These are phyloP conservation scores for Orthonevra nobilis DNA, from an alignment of 2,888 invertebrate species.

Conservation along the genomic window DNA sequence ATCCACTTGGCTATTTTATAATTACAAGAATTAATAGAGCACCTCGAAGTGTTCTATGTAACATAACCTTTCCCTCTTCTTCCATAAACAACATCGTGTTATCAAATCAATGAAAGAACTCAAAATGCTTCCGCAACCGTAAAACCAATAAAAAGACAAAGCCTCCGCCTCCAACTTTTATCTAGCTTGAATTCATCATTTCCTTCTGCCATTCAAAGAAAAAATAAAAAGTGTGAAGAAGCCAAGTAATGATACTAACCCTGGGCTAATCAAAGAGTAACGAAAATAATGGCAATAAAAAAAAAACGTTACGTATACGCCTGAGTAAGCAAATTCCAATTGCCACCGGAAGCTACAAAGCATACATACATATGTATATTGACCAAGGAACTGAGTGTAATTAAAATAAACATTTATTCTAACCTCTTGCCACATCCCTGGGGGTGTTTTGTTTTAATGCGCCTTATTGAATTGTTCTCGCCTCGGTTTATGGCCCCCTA, in stretches of 20 bases:
- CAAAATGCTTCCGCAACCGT: too few relatives aligned
- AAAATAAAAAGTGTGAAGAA: conserved; percentile 12
- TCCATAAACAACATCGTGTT: too few relatives aligned
- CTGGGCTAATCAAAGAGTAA: not conserved
- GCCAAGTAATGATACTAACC: conserved; percentile 2
- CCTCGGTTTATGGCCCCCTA: conserved; percentile 30
- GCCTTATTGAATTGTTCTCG: conserved; percentile 57
- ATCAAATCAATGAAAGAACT: too few relatives aligned
- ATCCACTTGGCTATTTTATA: too few relatives aligned
- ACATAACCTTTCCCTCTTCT: too few relatives aligned
- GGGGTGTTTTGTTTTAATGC: conserved; percentile 6
- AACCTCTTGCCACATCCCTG: not conserved
- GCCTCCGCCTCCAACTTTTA: too few relatives aligned
- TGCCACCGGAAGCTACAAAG: conserved; percentile 5
- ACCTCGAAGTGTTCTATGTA: too few relatives aligned
- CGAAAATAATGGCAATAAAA: conserved; percentile 3
- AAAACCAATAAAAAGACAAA: too few relatives aligned
- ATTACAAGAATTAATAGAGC: too few relatives aligned
- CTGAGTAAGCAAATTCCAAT: not conserved
- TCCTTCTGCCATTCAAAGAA: too few relatives aligned
- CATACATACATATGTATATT: too few relatives aligned
- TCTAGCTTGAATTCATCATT: too few relatives aligned
- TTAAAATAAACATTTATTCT: conserved; percentile 49
- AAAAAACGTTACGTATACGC: conserved; percentile 3
- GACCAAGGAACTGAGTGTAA: conserved; percentile 24